Percentiles rank a stretch among this genome's conserved stretches.
These are phyloP conservation scores for Malthinus flaveolus DNA, from an alignment of 2,888 invertebrate genomes.

Conservation along the genomic window DNA sequence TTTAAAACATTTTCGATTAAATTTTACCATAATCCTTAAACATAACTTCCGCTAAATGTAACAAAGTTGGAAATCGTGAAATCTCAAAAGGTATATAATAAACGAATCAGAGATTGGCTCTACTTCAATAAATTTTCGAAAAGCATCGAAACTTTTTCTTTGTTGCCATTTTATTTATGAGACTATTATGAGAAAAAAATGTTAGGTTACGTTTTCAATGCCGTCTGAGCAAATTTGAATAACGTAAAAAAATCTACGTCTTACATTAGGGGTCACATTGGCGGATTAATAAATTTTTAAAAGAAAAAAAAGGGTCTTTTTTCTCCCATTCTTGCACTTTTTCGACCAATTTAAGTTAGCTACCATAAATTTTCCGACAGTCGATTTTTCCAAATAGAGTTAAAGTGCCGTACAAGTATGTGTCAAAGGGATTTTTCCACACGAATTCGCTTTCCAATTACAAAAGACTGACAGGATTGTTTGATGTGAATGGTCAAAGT, in stretches of 20 bases:
- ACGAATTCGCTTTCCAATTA: conserved; percentile 40
- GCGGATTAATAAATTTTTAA: background rate
- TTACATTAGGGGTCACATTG: too few species aligned
- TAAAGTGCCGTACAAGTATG: conserved; percentile 27
- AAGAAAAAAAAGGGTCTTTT: background rate
- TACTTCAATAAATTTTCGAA: conserved; percentile 7
- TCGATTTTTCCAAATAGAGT: conserved; percentile 20
- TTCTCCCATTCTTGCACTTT: background rate
- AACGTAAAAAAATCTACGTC: background rate
- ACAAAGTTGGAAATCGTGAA: too few species aligned
- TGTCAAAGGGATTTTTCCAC: conserved; percentile 38
- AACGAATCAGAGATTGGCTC: conserved; percentile 1
- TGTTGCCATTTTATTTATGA: conserved; percentile 5
- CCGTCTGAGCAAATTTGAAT: background rate
- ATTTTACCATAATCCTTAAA: too few species aligned
- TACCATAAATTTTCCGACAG: conserved; percentile 6
- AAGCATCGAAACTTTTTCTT: conserved; percentile 3
- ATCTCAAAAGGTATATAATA: background rate
- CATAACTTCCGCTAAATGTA: too few species aligned
- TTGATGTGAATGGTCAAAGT: conserved; percentile 44
- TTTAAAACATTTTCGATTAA: too few species aligned
- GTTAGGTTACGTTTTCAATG: background rate
- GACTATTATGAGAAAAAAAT: conserved; percentile 4
- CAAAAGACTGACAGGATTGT: conserved; percentile 38
- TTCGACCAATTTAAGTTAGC: conserved; percentile 1